phyloP scores from a whole-genome alignment of 2,888 invertebrate genomes.

The Leptura quadrifasciata region DNA sequence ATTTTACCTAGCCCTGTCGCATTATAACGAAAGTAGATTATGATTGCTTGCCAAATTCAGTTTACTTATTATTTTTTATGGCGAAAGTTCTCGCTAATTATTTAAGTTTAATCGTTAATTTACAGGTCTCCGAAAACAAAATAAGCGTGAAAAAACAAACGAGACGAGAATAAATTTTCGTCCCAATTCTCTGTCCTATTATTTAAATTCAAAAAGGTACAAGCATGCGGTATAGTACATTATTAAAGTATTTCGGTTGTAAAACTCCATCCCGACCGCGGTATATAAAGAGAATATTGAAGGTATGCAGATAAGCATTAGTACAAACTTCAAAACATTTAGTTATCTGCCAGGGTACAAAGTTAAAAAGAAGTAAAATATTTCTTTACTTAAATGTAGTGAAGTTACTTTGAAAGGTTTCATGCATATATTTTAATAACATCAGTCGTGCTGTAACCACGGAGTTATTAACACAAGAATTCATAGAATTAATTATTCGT shows the following conservation, averaged over 20 bases:
- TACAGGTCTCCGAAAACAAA: conserved; percentile 7
- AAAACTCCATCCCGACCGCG: conserved; percentile 28
- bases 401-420: neutral
- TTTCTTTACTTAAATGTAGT: neutral
- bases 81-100: conserved; percentile 7
- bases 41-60: neutral
- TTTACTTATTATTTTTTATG: neutral
- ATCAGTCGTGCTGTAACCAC: neutral
- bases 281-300: conserved; percentile 25
- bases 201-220: conserved; percentile 28
- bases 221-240: conserved; percentile 28
- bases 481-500: neutral
- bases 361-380: conserved; percentile 3
- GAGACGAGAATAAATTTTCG: conserved; percentile 7
- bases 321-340: conserved; percentile 31
- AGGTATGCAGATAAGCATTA: conserved; percentile 39
- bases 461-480: neutral
- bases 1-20: neutral
- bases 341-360: conserved; percentile 2
- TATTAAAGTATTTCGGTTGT: conserved; percentile 39
- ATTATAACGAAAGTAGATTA: neutral
- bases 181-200: conserved; percentile 9
- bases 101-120: neutral
- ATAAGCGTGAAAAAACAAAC: conserved; percentile 1
- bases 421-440: neutral